phyloP scores from a whole-genome alignment of 2,113 vertebrate genomes.

The Brachyistius frenatus region DNA sequence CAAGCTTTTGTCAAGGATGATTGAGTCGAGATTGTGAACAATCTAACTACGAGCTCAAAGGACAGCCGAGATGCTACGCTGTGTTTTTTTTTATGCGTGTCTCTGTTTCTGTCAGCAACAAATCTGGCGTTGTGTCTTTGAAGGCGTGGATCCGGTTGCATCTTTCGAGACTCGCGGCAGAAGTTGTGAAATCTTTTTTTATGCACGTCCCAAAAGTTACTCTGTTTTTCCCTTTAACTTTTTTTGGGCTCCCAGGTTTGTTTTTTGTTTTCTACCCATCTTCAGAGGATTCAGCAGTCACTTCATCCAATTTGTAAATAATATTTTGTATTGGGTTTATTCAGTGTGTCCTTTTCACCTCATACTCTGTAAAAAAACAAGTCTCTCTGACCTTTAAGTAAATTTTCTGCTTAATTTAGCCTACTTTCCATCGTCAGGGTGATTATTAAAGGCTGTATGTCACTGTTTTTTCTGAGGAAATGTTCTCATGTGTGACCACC shows the following conservation, averaged over 20 bases:
- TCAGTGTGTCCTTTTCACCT: neutral
- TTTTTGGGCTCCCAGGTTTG: neutral
- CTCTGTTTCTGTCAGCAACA: slow-evolving; percentile 52
- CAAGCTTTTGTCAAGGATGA: slow-evolving; percentile 80
- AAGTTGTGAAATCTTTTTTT: slow-evolving; percentile 19
- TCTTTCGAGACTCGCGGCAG: neutral
- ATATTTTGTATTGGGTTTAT: neutral
- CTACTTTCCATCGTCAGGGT: neutral
- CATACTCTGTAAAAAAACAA: neutral
- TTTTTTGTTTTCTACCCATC: neutral
- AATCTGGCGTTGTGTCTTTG: slow-evolving; percentile 19
- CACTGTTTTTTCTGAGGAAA: neutral
- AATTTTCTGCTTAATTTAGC: slow-evolving; percentile 6
- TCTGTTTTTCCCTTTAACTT: slow-evolving; percentile 6
- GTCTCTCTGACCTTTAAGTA: neutral
- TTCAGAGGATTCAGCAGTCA: neutral
- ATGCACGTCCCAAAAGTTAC: too few species aligned
- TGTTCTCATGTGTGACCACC: neutral
- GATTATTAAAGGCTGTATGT: neutral
- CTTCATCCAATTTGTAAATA: neutral
- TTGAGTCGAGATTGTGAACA: slow-evolving; percentile 73
- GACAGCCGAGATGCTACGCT: slow-evolving; percentile 26
- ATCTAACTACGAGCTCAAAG: slow-evolving; percentile 50
- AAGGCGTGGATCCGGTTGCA: slow-evolving; percentile 5
- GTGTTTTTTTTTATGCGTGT: slow-evolving; percentile 4